Conservation (phyloP, 2,797 vertebrate genomes). For the Poecilia wingei region DNA sequence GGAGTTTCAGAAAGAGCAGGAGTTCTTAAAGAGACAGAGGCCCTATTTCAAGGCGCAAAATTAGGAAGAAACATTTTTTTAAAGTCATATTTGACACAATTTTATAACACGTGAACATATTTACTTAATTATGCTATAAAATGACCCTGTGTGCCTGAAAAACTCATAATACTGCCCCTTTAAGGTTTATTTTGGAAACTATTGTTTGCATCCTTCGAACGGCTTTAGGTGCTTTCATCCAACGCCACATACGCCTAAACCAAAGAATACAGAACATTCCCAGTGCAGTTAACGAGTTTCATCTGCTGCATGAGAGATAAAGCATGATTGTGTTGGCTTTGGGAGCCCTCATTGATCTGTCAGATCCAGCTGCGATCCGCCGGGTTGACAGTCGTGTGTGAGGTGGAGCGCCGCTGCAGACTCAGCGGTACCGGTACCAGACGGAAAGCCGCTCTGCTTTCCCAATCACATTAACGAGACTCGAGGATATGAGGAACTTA, state of each 20-base stretch:
- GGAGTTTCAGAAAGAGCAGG: no score
- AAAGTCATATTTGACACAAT: no score
- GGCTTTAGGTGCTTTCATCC: conserved; percentile 32
- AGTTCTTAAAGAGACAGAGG: no score
- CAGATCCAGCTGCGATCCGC: conserved; percentile 51
- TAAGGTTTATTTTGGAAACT: not conserved
- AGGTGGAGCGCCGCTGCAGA: conserved; percentile 49
- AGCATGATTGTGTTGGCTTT: conserved; percentile 37
- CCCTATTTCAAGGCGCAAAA: no score
- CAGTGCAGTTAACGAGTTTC: conserved; percentile 55
- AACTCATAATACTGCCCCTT: no score
- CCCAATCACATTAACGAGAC: conserved; percentile 55
- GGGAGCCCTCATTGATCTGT: conserved; percentile 50
- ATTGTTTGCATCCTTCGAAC: not conserved
- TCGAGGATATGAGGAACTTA: conserved; percentile 47
- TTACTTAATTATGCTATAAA: no score
- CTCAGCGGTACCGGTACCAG: conserved; percentile 41
- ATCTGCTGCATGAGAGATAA: conserved; percentile 53
- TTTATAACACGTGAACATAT: no score
- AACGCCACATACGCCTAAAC: conserved; percentile 42
- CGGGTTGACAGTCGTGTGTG: conserved; percentile 51
- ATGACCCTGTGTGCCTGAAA: no score
- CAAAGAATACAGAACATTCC: conserved; percentile 56
- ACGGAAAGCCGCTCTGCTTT: conserved; percentile 59
- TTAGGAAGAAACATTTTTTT: no score